phyloP scores from a whole-genome alignment of 2,888 invertebrate species.

The Tipula lateralis region DNA sequence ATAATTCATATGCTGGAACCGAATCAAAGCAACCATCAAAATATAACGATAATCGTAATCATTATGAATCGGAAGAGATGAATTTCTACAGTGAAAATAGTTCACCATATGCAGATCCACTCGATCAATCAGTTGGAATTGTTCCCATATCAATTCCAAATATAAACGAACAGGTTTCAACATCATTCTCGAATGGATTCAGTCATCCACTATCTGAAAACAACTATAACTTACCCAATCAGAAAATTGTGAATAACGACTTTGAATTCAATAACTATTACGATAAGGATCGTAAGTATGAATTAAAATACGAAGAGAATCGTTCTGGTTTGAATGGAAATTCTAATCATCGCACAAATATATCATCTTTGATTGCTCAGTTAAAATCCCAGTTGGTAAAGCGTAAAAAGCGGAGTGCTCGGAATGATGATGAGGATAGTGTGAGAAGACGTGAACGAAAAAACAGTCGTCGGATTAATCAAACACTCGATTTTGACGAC shows the following conservation, averaged over 20 bases:
- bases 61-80: slow-evolving; percentile 27
- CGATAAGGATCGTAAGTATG: not conserved
- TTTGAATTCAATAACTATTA: slow-evolving; percentile 13
- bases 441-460: not conserved
- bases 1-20: slow-evolving; percentile 40
- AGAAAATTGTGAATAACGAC: not conserved
- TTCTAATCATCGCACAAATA: slow-evolving; percentile 21
- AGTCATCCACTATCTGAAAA: not conserved
- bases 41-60: slow-evolving; percentile 29
- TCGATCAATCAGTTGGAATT: not conserved
- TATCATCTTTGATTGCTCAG: slow-evolving; percentile 39
- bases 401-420: slow-evolving; percentile 38
- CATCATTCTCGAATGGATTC: not conserved
- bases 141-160: slow-evolving; percentile 39
- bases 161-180: slow-evolving; percentile 36
- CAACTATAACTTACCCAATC: not conserved
- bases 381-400: slow-evolving; percentile 44
- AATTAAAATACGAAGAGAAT: not conserved
- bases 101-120: not conserved
- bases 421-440: slow-evolving; percentile 31
- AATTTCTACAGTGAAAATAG: not conserved
- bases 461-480: not conserved
- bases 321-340: not conserved
- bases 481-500: slow-evolving; percentile 28
- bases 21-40: slow-evolving; percentile 39